Conservation (phyloP, 2,797 vertebrate species). For the Tenualosa ilisha region DNA sequence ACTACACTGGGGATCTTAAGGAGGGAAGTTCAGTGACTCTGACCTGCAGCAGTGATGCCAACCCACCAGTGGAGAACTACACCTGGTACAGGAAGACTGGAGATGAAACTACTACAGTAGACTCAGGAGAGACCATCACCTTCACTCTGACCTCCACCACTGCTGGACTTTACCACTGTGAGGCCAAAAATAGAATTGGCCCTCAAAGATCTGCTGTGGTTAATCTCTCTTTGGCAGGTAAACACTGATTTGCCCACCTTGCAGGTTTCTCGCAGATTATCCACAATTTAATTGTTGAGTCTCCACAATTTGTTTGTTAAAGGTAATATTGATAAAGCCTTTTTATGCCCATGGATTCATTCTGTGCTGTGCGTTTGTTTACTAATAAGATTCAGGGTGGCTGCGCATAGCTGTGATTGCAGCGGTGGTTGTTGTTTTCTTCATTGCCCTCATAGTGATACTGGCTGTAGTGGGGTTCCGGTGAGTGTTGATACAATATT, state of each 20-base stretch:
- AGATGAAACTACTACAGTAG: neutral
- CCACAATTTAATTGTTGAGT: neutral
- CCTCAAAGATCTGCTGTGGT: neutral
- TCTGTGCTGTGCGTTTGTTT: neutral
- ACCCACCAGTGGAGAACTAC: neutral
- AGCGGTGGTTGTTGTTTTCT: neutral
- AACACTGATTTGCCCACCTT: neutral
- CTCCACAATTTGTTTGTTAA: neutral
- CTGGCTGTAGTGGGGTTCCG: neutral
- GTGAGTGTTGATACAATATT: neutral
- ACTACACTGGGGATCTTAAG: too few species aligned
- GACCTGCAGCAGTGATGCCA: too few species aligned
- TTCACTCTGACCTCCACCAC: neutral
- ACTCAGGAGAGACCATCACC: neutral
- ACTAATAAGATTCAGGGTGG: neutral
- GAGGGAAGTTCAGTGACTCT: too few species aligned
- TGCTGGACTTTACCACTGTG: neutral
- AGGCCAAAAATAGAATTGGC: neutral
- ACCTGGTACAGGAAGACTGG: neutral
- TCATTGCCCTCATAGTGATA: neutral
- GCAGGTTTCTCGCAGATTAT: neutral
- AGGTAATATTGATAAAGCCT: neutral
- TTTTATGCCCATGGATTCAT: neutral
- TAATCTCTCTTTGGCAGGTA: neutral
- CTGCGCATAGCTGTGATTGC: neutral